phyloP scores from a whole-genome alignment of 1,140 invertebrate species.

The Drosophila mayri region DNA sequence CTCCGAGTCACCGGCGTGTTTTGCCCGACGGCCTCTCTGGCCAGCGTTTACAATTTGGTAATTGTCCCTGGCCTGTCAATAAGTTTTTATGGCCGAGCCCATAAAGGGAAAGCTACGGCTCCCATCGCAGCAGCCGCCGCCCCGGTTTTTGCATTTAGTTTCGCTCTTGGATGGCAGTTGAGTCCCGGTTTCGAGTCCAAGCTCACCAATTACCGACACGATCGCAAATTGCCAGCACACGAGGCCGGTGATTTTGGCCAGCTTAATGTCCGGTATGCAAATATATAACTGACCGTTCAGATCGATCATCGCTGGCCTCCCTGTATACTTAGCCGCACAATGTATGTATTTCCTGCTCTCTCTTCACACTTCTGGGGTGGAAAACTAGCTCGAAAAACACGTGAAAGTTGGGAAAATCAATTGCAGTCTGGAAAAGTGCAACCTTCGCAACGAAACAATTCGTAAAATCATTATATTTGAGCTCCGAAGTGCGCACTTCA shows the following conservation, averaged over 20 bases:
- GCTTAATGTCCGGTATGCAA: slow-evolving; percentile 63
- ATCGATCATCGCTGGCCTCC: slow-evolving; percentile 31
- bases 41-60: slow-evolving; percentile 74
- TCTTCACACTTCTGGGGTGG: neutral
- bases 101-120: slow-evolving; percentile 62
- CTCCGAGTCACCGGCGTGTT: slow-evolving; percentile 48
- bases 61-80: slow-evolving; percentile 74
- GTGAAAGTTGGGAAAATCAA: slow-evolving; percentile 1
- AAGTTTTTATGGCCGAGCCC: slow-evolving; percentile 66
- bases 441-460: neutral
- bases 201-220: slow-evolving; percentile 70
- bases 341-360: slow-evolving; percentile 22
- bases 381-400: neutral
- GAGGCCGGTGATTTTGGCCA: slow-evolving; percentile 48
- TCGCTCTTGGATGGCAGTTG: slow-evolving; percentile 15
- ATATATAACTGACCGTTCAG: slow-evolving; percentile 32
- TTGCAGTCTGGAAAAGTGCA: neutral
- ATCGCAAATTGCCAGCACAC: slow-evolving; percentile 58
- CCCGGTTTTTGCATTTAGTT: slow-evolving; percentile 20
- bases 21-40: slow-evolving; percentile 50
- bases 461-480: neutral
- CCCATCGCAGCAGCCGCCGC: slow-evolving; percentile 5
- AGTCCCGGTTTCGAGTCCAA: slow-evolving; percentile 18
- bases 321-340: slow-evolving; percentile 18
- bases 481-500: slow-evolving; percentile 3